A percentile compares a stretch with the other conserved stretches of the same genome.
phyloP scores from a whole-genome alignment of 2,888 invertebrate genomes.

The Acrobasis consociella region DNA sequence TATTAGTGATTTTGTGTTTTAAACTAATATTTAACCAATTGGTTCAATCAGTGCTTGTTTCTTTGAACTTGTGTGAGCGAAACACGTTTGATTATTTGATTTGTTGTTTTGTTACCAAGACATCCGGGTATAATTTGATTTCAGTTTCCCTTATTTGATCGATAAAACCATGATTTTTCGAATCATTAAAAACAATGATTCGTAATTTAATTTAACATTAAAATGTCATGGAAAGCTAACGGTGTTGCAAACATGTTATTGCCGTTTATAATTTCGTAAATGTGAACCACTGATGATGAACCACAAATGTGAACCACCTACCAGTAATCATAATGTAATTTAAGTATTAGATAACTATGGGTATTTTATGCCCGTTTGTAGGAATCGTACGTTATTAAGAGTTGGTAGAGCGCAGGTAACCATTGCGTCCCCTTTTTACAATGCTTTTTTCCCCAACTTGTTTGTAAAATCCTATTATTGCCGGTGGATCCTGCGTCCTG shows the following conservation, averaged over 20 bases:
- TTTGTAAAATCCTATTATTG: constrained; percentile 55
- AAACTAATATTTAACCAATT: constrained; percentile 55
- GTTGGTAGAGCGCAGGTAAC: constrained; percentile 62
- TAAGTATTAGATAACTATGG: constrained; percentile 13
- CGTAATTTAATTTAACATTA: constrained; percentile 18
- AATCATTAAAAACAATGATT: constrained; percentile 33
- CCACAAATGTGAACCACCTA: constrained; percentile 17
- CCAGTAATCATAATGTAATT: constrained; percentile 10
- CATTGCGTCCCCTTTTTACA: constrained; percentile 66
- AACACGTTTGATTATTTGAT: constrained; percentile 72
- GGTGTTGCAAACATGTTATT: background rate
- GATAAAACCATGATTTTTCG: constrained; percentile 36
- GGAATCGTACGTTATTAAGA: constrained; percentile 25
- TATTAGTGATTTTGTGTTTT: constrained; percentile 51
- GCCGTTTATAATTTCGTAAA: constrained; percentile 33
- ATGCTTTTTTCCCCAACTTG: constrained; percentile 37
- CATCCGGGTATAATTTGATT: constrained; percentile 66
- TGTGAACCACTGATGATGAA: too few species aligned
- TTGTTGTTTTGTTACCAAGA: constrained; percentile 77
- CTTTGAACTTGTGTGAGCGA: constrained; percentile 63
- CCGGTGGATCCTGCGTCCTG: constrained; percentile 21
- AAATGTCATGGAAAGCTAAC: constrained; percentile 47
- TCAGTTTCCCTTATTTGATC: constrained; percentile 44
- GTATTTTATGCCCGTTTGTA: constrained; percentile 26
- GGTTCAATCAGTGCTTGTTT: constrained; percentile 49